These are phyloP conservation scores for Elmis aenea DNA, from an alignment of 2,888 invertebrate species.

Conservation along the genomic window DNA sequence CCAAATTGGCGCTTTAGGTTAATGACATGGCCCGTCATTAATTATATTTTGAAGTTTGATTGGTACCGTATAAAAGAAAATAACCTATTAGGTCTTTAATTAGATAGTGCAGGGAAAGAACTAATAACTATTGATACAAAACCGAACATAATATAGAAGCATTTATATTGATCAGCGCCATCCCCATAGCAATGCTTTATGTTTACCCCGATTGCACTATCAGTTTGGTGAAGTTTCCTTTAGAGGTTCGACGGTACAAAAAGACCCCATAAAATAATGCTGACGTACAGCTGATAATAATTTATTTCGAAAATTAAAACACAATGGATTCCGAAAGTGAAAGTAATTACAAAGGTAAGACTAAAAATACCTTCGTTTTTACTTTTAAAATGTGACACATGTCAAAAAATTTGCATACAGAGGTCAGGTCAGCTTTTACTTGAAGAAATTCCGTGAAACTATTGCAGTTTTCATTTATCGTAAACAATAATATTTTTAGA, in stretches of 20 bases:
- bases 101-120: too few species aligned
- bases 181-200: conserved; percentile 22
- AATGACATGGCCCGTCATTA: too few species aligned
- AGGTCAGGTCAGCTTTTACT: too few species aligned
- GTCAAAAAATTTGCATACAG: too few species aligned
- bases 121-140: too few species aligned
- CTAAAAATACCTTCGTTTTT: conserved; percentile 3
- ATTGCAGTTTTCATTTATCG: too few species aligned
- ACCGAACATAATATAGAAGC: conserved; percentile 2
- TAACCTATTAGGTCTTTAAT: too few species aligned
- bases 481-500: too few species aligned
- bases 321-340: conserved; percentile 28
- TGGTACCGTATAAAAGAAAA: too few species aligned
- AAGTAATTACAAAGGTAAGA: conserved; percentile 21
- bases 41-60: too few species aligned
- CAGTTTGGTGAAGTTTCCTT: conserved; percentile 10
- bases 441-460: too few species aligned
- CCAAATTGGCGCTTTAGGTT: too few species aligned
- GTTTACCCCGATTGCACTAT: conserved; percentile 15
- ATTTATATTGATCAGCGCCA: conserved; percentile 18
- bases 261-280: conserved; percentile 9
- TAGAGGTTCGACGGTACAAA: conserved; percentile 3
- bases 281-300: conserved; percentile 32
- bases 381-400: conserved; percentile 4
- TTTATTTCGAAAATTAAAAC: conserved; percentile 15